Conservation (phyloP, 2,797 vertebrate genomes). For the Enteromius radiatus region DNA sequence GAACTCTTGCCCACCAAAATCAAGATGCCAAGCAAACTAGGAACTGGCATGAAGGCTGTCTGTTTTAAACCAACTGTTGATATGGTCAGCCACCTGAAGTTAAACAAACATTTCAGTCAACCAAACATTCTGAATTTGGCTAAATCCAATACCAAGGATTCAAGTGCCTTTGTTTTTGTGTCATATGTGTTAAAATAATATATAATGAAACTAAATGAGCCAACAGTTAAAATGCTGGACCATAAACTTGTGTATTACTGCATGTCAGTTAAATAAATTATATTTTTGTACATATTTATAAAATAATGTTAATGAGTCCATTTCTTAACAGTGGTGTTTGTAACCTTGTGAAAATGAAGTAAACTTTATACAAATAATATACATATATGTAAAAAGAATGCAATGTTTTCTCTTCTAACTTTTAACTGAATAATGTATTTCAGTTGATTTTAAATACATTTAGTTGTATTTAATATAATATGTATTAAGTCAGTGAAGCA, state of each 20-base stretch:
- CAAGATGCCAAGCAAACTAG: slow-evolving; percentile 67
- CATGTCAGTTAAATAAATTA: slow-evolving; percentile 3
- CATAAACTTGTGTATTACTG: background rate
- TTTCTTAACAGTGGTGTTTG: background rate
- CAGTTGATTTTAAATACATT: no score
- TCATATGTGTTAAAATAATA: background rate
- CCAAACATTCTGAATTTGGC: background rate
- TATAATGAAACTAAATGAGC: background rate
- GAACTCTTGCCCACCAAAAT: slow-evolving; percentile 67
- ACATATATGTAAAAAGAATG: background rate
- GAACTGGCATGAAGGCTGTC: slow-evolving; percentile 51
- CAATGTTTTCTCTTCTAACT: background rate
- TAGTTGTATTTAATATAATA: no score
- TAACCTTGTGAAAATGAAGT: background rate
- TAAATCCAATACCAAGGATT: background rate
- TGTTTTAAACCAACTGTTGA: slow-evolving; percentile 44
- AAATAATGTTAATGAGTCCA: background rate
- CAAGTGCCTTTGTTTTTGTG: background rate
- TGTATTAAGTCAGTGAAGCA: no score
- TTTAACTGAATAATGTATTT: no score
- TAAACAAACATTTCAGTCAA: slow-evolving; percentile 15
- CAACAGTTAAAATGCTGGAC: background rate
- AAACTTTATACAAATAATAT: background rate
- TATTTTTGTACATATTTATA: background rate
- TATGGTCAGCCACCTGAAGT: background rate